Conservation (phyloP, 2,113 vertebrate species). For the Rhinopomastus cyanomelas region DNA sequence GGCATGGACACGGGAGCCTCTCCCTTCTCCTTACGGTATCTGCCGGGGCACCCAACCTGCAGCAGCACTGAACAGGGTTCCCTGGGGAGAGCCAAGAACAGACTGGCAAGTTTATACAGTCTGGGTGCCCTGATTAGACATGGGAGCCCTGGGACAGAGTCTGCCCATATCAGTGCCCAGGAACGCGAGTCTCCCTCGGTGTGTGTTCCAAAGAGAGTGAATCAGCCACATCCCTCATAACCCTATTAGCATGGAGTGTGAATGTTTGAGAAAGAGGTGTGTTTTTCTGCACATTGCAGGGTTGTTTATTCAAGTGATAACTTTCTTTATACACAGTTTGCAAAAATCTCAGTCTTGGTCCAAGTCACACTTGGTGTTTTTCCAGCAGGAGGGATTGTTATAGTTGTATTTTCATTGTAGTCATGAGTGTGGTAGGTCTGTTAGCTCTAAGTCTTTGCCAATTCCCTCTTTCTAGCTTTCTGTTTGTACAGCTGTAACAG, state of each 20-base stretch:
- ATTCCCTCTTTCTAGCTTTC: neutral
- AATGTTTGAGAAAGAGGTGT: neutral
- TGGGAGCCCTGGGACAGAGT: neutral
- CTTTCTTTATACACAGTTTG: neutral
- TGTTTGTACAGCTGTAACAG: neutral
- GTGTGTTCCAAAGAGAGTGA: rapidly evolving
- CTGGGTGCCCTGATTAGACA: neutral
- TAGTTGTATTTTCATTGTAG: neutral
- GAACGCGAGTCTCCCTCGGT: rapidly evolving
- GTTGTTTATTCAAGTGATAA: neutral
- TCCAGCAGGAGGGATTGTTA: neutral
- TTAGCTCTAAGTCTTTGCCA: neutral
- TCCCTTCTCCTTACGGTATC: neutral
- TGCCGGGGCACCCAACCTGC: neutral
- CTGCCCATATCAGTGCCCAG: rapidly evolving
- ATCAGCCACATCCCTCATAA: neutral
- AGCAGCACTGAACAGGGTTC: neutral
- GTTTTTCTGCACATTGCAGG: neutral
- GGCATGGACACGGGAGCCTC: neutral
- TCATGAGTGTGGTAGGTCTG: neutral
- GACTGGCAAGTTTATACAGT: neutral
- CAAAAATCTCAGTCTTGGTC: neutral
- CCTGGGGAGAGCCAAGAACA: neutral
- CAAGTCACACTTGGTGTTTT: neutral
- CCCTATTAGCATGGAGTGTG: neutral